These are phyloP conservation scores for Psammodynastes pulverulentus DNA, from an alignment of 2,113 vertebrate species.

Conservation along the genomic window DNA sequence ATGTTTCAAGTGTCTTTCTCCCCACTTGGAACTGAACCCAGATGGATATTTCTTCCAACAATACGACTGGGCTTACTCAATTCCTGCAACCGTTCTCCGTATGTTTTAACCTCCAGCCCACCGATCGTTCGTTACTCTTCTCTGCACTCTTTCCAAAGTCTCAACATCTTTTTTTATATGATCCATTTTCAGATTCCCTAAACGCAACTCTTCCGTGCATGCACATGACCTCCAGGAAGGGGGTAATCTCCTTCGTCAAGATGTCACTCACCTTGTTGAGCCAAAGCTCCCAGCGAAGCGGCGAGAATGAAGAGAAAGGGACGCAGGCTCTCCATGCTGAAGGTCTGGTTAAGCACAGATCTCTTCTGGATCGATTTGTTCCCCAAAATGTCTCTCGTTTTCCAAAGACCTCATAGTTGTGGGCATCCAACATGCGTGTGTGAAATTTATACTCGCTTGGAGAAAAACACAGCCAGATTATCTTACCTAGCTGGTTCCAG, in stretches of 20 bases:
- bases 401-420: accelerated
- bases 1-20: too few relatives aligned
- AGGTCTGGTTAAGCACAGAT: neutral
- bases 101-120: too few relatives aligned
- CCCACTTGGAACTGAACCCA: too few relatives aligned
- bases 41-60: too few relatives aligned
- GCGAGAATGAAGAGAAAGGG: neutral
- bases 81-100: too few relatives aligned
- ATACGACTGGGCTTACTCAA: too few relatives aligned
- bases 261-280: neutral
- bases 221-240: neutral
- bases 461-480: neutral
- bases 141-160: too few relatives aligned
- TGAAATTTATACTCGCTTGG: neutral
- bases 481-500: neutral
- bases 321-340: neutral
- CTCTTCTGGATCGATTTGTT: neutral
- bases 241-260: neutral
- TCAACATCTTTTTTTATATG: too few relatives aligned
- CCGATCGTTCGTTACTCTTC: too few relatives aligned
- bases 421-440: neutral
- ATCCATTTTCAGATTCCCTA: too few relatives aligned
- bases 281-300: neutral
- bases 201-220: too few relatives aligned
- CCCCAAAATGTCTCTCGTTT: neutral